Percentiles rank a stretch among this genome's conserved stretches.
phyloP scores from a whole-genome alignment of 2,113 vertebrate species.

The Pomatorhinus ruficollis region DNA sequence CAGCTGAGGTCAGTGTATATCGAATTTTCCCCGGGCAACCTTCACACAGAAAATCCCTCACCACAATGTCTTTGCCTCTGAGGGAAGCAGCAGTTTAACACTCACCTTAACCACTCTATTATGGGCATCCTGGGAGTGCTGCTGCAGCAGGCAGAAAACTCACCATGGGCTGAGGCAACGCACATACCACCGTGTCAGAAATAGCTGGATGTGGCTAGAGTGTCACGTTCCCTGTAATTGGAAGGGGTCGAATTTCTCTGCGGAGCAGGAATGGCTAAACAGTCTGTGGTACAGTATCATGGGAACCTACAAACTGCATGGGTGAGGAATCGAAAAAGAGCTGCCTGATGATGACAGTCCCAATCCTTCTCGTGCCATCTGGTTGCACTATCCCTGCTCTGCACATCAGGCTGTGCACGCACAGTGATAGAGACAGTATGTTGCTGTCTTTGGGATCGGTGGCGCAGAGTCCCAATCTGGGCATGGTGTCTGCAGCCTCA shows the following conservation, averaged over 20 bases:
- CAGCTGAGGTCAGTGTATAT: neutral
- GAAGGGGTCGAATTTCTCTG: neutral
- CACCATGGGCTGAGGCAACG: neutral
- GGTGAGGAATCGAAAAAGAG: neutral
- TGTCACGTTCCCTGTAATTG: neutral
- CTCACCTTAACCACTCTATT: neutral
- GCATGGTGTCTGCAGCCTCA: accelerated
- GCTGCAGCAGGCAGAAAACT: neutral
- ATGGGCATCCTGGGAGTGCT: neutral
- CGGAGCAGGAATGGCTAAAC: neutral
- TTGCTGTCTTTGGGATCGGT: neutral
- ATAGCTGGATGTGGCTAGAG: constrained; percentile 1
- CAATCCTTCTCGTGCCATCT: accelerated
- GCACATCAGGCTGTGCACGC: neutral
- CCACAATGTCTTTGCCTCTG: neutral
- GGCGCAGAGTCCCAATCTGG: neutral
- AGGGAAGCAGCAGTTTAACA: neutral
- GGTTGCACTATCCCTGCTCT: neutral
- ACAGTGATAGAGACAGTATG: neutral
- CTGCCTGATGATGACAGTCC: neutral
- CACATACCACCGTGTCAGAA: neutral
- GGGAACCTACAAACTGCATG: neutral
- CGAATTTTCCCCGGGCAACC: neutral
- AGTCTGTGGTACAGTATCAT: neutral
- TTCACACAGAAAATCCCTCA: neutral